Evolutionary conservation across 2,888 invertebrate genomes (phyloP).

Genomic region (Diplolepis rosae): DNA sequence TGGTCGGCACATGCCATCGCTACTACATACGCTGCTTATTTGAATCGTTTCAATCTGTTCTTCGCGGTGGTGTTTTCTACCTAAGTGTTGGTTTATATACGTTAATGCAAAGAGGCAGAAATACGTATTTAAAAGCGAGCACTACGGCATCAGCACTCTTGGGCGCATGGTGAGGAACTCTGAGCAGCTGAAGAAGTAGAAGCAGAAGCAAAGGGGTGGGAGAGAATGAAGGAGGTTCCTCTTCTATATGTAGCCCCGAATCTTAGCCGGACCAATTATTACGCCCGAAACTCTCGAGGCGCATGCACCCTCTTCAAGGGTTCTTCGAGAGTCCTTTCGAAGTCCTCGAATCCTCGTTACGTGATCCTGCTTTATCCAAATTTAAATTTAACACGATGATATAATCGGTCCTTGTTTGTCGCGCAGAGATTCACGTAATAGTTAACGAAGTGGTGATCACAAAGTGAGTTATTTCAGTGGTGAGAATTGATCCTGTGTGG

Average conservation of each 20-base stretch:
- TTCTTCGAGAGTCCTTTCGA: conserved; percentile 21
- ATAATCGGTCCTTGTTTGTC: conserved; percentile 4
- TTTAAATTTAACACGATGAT: neutral
- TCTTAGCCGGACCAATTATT: conserved; percentile 70
- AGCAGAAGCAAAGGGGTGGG: conserved; percentile 49
- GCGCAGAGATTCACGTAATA: neutral
- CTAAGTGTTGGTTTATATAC: conserved; percentile 10
- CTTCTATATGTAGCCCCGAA: conserved; percentile 73
- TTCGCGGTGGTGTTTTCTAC: conserved; percentile 43
- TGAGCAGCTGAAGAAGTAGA: conserved; percentile 46
- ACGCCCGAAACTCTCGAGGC: conserved; percentile 67
- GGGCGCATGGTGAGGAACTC: conserved; percentile 28
- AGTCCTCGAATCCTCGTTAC: neutral
- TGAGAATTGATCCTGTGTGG: conserved; percentile 38
- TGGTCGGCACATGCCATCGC: conserved; percentile 2
- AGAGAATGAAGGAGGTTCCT: conserved; percentile 65
- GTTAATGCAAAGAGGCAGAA: conserved; percentile 1
- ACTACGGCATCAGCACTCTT: conserved; percentile 10
- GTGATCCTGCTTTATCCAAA: too few species aligned
- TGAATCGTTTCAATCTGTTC: conserved; percentile 41
- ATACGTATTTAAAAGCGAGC: conserved; percentile 37
- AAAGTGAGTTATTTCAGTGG: conserved; percentile 29
- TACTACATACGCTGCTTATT: neutral
- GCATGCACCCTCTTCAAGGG: conserved; percentile 56
- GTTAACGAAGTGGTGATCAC: conserved; percentile 29